A percentile compares a stretch with the other conserved stretches of the same genome.
Evolutionary conservation across 1,140 invertebrate genomes (phyloP).

Genomic region (Trypoxylus dichotomus): DNA sequence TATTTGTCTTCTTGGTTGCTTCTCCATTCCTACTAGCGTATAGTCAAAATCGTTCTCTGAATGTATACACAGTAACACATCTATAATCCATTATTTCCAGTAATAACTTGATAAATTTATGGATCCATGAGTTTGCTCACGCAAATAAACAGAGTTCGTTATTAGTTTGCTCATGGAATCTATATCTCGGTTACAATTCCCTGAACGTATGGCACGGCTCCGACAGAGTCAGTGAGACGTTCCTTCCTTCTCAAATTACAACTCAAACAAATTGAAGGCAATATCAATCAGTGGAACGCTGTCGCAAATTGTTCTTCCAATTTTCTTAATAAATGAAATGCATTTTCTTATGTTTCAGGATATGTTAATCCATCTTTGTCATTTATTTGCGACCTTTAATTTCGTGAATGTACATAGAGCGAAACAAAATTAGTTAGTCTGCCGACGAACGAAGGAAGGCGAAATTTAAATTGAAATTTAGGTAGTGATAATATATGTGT

Average conservation of each 20-base stretch:
- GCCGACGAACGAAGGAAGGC: too few relatives aligned
- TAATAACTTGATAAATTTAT: slow-evolving; percentile 10
- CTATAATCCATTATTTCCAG: slow-evolving; percentile 7
- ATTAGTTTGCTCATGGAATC: not conserved
- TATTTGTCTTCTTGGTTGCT: not conserved
- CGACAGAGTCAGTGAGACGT: not conserved
- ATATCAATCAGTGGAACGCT: not conserved
- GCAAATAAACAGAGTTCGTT: slow-evolving; percentile 1
- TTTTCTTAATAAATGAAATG: not conserved
- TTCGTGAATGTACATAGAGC: too few relatives aligned
- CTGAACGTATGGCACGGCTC: not conserved
- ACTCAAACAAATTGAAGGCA: not conserved
- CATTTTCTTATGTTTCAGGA: too few relatives aligned
- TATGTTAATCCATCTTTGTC: too few relatives aligned
- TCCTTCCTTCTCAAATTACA: not conserved
- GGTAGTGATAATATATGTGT: too few relatives aligned
- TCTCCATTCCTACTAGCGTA: not conserved
- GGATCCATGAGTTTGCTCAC: slow-evolving; percentile 4
- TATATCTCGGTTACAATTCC: not conserved
- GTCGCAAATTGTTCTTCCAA: not conserved
- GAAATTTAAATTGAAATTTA: too few relatives aligned
- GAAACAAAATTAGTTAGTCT: too few relatives aligned
- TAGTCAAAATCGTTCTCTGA: too few relatives aligned
- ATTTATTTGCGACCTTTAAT: too few relatives aligned
- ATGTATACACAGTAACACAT: not conserved